Percentiles rank a stretch among this genome's conserved stretches.
phyloP scores from a whole-genome alignment of 2,888 invertebrate species.

The Crematogaster levior region DNA sequence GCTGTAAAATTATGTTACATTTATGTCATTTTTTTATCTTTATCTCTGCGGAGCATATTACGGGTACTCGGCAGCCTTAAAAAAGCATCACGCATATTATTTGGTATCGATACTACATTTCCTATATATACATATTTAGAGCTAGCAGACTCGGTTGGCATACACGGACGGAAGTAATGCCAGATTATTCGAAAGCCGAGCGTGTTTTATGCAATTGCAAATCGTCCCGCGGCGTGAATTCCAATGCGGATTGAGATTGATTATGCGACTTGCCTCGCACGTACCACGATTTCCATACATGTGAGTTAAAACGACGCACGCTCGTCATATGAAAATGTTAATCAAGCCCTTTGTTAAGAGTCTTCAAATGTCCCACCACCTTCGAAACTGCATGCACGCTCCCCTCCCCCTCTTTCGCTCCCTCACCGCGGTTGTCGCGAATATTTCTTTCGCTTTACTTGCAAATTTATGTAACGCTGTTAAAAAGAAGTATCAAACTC shows the following conservation, averaged over 20 bases:
- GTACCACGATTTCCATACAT: conserved; percentile 61
- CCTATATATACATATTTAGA: conserved; percentile 6
- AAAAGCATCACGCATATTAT: neutral
- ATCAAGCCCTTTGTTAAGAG: conserved; percentile 49
- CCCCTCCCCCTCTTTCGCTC: no score
- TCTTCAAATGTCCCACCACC: conserved; percentile 35
- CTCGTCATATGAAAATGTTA: conserved; percentile 52
- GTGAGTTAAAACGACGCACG: conserved; percentile 57
- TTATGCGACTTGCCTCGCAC: conserved; percentile 61
- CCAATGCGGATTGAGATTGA: conserved; percentile 62
- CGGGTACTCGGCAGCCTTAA: neutral
- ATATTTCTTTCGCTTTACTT: conserved; percentile 38
- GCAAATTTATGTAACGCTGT: conserved; percentile 44
- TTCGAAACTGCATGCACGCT: conserved; percentile 5
- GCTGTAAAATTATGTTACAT: neutral
- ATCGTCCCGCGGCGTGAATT: conserved; percentile 60
- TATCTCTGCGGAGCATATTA: neutral
- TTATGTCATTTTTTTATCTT: neutral
- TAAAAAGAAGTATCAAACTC: conserved; percentile 42
- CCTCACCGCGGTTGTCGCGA: neutral
- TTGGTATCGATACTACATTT: conserved; percentile 13
- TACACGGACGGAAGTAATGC: conserved; percentile 37
- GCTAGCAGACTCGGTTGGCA: conserved; percentile 1
- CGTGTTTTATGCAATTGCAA: conserved; percentile 65
- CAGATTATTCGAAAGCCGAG: conserved; percentile 58